These are phyloP conservation scores for Drosophila sucinea DNA, from an alignment of 1,140 invertebrate genomes.

Conservation along the genomic window DNA sequence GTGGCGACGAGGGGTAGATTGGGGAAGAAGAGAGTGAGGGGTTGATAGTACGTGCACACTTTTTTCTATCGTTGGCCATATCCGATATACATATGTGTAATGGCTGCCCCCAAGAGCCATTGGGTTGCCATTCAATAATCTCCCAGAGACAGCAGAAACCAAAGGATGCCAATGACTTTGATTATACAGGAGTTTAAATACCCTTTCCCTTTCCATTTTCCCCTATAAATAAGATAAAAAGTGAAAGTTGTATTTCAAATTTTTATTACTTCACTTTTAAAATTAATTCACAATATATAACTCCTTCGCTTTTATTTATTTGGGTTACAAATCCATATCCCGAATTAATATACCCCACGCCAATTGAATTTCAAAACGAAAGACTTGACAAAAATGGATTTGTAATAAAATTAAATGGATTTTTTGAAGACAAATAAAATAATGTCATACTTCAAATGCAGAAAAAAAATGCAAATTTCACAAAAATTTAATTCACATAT, in stretches of 20 bases:
- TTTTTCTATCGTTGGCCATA: slow-evolving; percentile 41
- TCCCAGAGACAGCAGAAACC: slow-evolving; percentile 22
- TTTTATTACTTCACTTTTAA: too few species aligned
- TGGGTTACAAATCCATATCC: neutral
- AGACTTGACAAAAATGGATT: neutral
- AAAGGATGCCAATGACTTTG: neutral
- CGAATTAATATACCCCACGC: neutral
- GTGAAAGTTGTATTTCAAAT: too few species aligned
- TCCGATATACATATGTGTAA: slow-evolving; percentile 46
- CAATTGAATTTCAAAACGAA: neutral
- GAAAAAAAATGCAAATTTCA: too few species aligned
- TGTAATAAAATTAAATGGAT: neutral
- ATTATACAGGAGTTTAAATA: neutral
- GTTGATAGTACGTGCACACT: neutral
- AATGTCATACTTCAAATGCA: neutral
- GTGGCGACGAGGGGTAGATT: neutral
- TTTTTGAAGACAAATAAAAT: neutral
- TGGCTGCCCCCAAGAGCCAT: slow-evolving; percentile 41
- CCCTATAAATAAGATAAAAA: neutral
- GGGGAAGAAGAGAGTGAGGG: too few species aligned
- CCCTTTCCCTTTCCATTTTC: slow-evolving; percentile 13
- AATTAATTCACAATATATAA: neutral
- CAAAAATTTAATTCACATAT: too few species aligned
- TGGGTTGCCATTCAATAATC: slow-evolving; percentile 48
- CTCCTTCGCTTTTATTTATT: neutral